These are phyloP conservation scores for Tauraco hartlaubi DNA, from an alignment of 2,797 vertebrate species.

Conservation along the genomic window DNA sequence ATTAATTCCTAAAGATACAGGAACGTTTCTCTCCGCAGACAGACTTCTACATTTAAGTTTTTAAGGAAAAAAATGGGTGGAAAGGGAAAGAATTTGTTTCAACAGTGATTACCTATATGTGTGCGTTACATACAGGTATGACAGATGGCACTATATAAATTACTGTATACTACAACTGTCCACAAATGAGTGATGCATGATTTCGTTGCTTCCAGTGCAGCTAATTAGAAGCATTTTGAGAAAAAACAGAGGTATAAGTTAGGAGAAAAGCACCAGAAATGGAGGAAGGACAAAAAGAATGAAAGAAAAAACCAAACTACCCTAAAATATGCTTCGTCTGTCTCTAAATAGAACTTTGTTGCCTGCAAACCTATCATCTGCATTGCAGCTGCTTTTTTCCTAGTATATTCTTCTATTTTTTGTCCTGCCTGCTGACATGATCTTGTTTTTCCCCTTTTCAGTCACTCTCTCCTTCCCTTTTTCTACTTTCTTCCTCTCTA, in stretches of 20 bases:
- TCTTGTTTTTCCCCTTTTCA: not conserved
- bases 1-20: not conserved
- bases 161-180: not conserved
- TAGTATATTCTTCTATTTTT: slow-evolving; percentile 3
- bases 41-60: not conserved
- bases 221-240: not conserved
- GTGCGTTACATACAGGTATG: not conserved
- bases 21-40: not conserved
- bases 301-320: not conserved
- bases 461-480: not conserved
- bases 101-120: not conserved
- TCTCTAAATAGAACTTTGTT: slow-evolving; percentile 22
- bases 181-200: not conserved
- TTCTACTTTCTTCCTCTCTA: not conserved
- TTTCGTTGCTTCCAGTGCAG: not conserved
- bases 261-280: not conserved
- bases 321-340: slow-evolving; percentile 8
- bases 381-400: not conserved
- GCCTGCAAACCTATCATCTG: slow-evolving; percentile 31
- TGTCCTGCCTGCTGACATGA: not conserved
- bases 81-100: not conserved
- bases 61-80: not conserved
- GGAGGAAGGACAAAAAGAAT: not conserved
- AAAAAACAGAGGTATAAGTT: not conserved
- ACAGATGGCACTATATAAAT: not conserved